Conservation (phyloP, 2,888 invertebrate genomes). For the Bembecia ichneumoniformis region DNA sequence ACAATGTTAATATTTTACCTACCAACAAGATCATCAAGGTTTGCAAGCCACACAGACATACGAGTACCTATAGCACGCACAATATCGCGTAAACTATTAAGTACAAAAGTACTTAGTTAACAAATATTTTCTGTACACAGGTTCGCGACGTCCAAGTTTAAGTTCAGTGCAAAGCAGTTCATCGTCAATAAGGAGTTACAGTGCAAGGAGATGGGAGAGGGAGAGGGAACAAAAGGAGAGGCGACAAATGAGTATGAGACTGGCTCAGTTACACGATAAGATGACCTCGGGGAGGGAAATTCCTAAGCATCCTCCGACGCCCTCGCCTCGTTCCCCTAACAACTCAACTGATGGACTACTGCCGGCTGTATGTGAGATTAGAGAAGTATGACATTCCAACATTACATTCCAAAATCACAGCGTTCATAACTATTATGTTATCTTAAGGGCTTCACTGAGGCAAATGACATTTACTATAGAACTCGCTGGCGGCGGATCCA, state of each 20-base stretch:
- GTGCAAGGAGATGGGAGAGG: conserved; percentile 83
- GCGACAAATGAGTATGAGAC: conserved; percentile 82
- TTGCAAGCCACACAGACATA: not conserved
- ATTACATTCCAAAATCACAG: too few species aligned
- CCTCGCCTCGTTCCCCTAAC: conserved; percentile 82
- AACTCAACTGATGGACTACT: conserved; percentile 88
- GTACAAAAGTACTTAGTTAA: not conserved
- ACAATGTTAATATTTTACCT: too few species aligned
- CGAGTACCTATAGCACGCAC: not conserved
- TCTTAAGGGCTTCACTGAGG: too few species aligned
- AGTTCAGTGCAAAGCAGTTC: conserved; percentile 88
- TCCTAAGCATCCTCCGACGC: conserved; percentile 74
- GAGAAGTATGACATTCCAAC: conserved; percentile 71
- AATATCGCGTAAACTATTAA: not conserved
- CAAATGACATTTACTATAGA: too few species aligned
- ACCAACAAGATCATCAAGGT: too few species aligned
- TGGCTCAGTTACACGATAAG: conserved; percentile 78
- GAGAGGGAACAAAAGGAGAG: conserved; percentile 87
- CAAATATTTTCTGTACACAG: conserved; percentile 49
- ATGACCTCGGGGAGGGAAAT: conserved; percentile 66
- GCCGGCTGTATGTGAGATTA: conserved; percentile 84
- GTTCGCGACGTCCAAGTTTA: conserved; percentile 90
- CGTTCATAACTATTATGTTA: too few species aligned
- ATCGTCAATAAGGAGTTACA: conserved; percentile 87
- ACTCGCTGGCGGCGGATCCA: too few species aligned